Base-by-base conservation (phyloP, 1,140 invertebrate genomes). In the Drosophila lini region DNA sequence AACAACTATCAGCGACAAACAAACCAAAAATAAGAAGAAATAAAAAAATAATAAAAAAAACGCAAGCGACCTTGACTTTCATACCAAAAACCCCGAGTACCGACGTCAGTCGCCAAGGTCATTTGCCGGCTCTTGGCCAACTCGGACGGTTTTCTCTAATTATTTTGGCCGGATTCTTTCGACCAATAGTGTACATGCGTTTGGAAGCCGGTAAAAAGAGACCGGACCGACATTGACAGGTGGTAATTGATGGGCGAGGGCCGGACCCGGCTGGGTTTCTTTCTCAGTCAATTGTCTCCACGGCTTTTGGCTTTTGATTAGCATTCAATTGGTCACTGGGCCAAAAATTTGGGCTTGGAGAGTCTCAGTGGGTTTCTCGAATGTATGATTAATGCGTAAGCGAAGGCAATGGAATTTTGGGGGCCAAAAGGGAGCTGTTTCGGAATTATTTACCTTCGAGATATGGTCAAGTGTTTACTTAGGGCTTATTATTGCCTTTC, bases 11-110 rank as follows among this genome's bases (percentile, higher is more conserved):
- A 38, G 19, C 19, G 13, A 55, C 34, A 55, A n/a, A 38, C 32
- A 53, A 25, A 38, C 16, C 34, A 15, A 53, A 38, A 38, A 36
- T n/a, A 13, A 38, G 32, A 53, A 22, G 28, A 50, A 22, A 34
- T 25, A 22, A 5, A 38, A 38, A 19, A 9, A 53, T n/a, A n/a
- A n/a, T n/a, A 19, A 32, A 10, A 34, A 47, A 50, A 40, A 10
- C 41, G 34, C 25, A 44, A 31, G 9, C 56, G 68, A 57, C 79
- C 79, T 81, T 81, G 79, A 81, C 79, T 81, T 81, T 78, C 74
- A 77, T 73, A 61, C 45, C 31, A 69, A 42, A 50, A 70, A 42
- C 62, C 50, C 36, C 42, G 55, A 59, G 57, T 41, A 25, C 28
- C 55, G 28, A 50, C 52, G 41, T 45, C 55, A 53, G 44, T 41